These are phyloP conservation scores for Andrena minutula DNA, from an alignment of 2,888 invertebrate species.

Conservation along the genomic window DNA sequence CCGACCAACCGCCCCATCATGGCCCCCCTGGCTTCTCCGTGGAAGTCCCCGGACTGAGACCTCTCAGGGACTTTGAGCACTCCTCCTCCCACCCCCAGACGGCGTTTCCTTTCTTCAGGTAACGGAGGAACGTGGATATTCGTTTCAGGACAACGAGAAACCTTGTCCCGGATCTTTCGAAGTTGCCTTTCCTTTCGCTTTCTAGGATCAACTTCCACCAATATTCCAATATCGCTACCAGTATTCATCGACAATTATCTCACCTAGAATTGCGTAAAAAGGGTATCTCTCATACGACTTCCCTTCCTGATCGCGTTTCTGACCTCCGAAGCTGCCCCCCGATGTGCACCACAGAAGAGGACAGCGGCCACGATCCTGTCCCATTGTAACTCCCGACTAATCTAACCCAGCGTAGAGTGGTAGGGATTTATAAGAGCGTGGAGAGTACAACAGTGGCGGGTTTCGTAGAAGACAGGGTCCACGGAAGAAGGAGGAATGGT, in stretches of 20 bases:
- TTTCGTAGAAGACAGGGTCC: slow-evolving; percentile 18
- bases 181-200: slow-evolving; percentile 37
- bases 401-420: slow-evolving; percentile 74
- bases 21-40: slow-evolving; percentile 66
- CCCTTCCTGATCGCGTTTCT: too few species aligned
- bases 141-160: slow-evolving; percentile 48
- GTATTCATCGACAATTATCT: too few species aligned
- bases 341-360: too few species aligned
- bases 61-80: slow-evolving; percentile 59
- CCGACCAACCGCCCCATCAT: slow-evolving; percentile 78
- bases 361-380: slow-evolving; percentile 31
- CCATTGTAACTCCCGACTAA: slow-evolving; percentile 79
- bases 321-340: too few species aligned
- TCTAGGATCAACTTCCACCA: too few species aligned
- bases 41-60: slow-evolving; percentile 75
- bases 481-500: slow-evolving; percentile 29
- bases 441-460: slow-evolving; percentile 71
- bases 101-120: slow-evolving; percentile 62
- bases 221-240: too few species aligned
- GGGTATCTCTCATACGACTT: too few species aligned
- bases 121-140: slow-evolving; percentile 58
- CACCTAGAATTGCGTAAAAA: too few species aligned
- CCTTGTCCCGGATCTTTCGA: slow-evolving; percentile 64
- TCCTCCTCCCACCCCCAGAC: slow-evolving; percentile 28
- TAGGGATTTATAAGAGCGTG: slow-evolving; percentile 74